phyloP scores from a whole-genome alignment of 2,113 vertebrate species.

The Saimiri boliviensis region DNA sequence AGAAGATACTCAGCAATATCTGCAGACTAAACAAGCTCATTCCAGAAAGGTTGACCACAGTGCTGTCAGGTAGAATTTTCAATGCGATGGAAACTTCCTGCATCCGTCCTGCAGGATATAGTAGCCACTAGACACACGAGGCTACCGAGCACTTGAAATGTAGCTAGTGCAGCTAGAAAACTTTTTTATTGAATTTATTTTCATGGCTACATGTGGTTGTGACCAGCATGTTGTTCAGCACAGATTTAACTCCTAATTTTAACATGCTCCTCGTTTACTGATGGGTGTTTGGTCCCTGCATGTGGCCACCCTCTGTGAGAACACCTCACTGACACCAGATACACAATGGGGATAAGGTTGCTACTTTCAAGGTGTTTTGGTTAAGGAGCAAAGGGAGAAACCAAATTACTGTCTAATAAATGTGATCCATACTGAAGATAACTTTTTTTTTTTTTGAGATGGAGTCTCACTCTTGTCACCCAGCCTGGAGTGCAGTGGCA shows the following conservation, averaged over 20 bases:
- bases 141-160: not conserved
- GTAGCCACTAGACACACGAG: not conserved
- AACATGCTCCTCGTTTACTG: not conserved
- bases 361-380: not conserved
- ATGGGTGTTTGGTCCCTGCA: not conserved
- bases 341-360: not conserved
- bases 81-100: not conserved
- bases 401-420: not conserved
- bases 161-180: not conserved
- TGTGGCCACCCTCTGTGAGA: not conserved
- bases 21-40: not conserved
- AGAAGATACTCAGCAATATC: not conserved
- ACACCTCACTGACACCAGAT: not conserved
- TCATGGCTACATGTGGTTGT: not conserved
- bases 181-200: not conserved
- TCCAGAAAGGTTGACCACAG: not conserved
- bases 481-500: too few relatives aligned
- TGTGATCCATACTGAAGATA: fast-evolving
- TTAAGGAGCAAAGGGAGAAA: not conserved
- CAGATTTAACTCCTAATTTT: not conserved
- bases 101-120: not conserved
- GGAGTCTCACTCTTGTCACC: too few relatives aligned
- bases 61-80: not conserved
- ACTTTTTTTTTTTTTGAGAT: too few relatives aligned
- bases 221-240: not conserved